These are phyloP conservation scores for Nemoura dubitans DNA, from an alignment of 2,888 invertebrate genomes.

Conservation along the genomic window DNA sequence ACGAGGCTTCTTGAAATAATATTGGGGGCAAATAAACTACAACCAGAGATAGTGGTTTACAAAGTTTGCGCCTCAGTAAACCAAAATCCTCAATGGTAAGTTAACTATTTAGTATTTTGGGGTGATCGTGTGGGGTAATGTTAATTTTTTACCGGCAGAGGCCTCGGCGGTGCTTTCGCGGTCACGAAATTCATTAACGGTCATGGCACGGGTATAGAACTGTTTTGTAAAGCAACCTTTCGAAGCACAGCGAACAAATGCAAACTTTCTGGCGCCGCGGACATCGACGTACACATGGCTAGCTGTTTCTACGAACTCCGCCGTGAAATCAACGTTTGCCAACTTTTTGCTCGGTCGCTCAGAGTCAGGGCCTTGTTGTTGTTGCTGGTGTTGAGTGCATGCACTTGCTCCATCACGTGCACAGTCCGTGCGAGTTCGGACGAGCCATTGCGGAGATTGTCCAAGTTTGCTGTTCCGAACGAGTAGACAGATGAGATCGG, in stretches of 20 bases:
- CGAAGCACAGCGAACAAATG: too few relatives aligned
- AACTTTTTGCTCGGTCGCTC: too few relatives aligned
- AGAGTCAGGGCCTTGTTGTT: too few relatives aligned
- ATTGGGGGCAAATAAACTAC: constrained; percentile 2
- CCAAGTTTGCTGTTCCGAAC: background rate
- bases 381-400: too few relatives aligned
- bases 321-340: too few relatives aligned
- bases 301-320: too few relatives aligned
- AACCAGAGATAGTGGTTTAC: background rate
- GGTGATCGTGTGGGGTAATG: background rate
- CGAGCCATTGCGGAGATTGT: background rate
- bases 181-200: too few relatives aligned
- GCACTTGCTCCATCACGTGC: background rate
- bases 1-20: constrained; percentile 21
- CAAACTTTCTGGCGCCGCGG: too few relatives aligned
- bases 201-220: too few relatives aligned
- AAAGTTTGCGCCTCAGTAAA: background rate
- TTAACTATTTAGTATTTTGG: background rate
- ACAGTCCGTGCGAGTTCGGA: background rate
- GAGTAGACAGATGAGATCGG: background rate
- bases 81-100: background rate
- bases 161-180: too few relatives aligned
- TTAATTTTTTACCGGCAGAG: background rate
- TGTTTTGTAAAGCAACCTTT: too few relatives aligned
- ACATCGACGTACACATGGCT: too few relatives aligned